Evolutionary conservation across 1,140 invertebrate species (phyloP), one percentile per base, ranked within the genome.

Genomic region (Pogonomyrmex barbatus): DNA sequence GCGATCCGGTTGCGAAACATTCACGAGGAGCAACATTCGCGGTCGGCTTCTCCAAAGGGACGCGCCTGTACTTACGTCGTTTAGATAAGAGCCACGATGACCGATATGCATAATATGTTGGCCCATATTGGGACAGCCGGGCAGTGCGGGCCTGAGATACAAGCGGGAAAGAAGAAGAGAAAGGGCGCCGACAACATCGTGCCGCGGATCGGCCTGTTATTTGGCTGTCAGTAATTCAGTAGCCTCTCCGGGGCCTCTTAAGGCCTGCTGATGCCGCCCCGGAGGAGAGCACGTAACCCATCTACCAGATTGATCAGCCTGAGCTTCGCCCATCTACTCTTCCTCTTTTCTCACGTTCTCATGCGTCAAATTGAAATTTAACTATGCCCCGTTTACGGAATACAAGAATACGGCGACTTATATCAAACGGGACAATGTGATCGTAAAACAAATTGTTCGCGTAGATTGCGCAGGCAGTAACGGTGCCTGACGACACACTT

Each of bases 161-260:
- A 78, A 42, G 83, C 78, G 73, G 87, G 84, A 83, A 52, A 50
- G 75, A 65, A 76, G 85, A 81, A 88, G 87, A 91, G 88, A 88
- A 89, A 91, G 89, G 90, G 87, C 75, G 87, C 91, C 90, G 92
- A 90, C 89, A 87, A 89, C 82, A 87, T 86, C 86, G 86, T 88
- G 81, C 85, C 84, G 85, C 84, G 85, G 88, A 92, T 91, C 88
- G 88, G 86, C 86, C 91, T 94, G 91, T 94, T 94, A 93, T 93
- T 94, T 93, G 92, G 92, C 91, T 93, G 91, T 92, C 93, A 92
- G 92, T 92, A 93, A 93, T 94, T 93, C 93, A 93, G 93, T 93
- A 93, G 93, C 88, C 85, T 86, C 88, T 83, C 30, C 58, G 86
- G 87, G 81, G 84, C 87, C 88, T 90, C 89, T 92, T 89, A 90